These are phyloP conservation scores for Ormyrus nitidulus DNA, from an alignment of 2,888 invertebrate genomes.

Conservation along the genomic window DNA sequence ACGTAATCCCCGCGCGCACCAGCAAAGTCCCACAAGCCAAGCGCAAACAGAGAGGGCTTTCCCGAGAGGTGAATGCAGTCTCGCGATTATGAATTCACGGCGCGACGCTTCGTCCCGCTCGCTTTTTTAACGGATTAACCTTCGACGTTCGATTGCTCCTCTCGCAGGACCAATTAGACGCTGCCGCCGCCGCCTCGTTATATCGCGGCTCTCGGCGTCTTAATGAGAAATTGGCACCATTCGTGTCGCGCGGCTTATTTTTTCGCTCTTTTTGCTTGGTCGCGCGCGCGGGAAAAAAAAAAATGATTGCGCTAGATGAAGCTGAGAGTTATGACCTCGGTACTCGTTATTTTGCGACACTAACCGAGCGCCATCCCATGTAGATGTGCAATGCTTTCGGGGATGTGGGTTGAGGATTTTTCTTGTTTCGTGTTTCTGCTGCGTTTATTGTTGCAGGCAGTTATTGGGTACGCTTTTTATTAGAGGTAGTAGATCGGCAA, in stretches of 20 bases:
- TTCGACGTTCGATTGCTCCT: slow-evolving; percentile 32
- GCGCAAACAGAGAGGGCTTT: background rate
- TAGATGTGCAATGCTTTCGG: too few relatives aligned
- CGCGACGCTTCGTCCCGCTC: slow-evolving; percentile 13
- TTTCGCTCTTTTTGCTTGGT: background rate
- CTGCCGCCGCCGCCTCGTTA: background rate
- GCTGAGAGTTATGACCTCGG: too few relatives aligned
- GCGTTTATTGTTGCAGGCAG: too few relatives aligned
- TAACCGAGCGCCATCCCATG: too few relatives aligned
- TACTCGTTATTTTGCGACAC: too few relatives aligned
- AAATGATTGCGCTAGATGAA: slow-evolving; percentile 27
- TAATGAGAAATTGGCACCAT: slow-evolving; percentile 47
- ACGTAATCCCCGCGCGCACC: too few relatives aligned
- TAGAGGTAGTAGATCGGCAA: too few relatives aligned
- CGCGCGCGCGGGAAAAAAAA: background rate
- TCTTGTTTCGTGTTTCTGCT: too few relatives aligned
- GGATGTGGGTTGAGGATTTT: too few relatives aligned
- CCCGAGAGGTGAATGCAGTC: background rate
- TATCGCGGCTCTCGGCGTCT: slow-evolving; percentile 18
- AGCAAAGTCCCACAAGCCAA: too few relatives aligned
- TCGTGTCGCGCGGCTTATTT: slow-evolving; percentile 12
- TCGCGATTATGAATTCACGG: slow-evolving; percentile 8
- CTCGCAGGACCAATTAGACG: slow-evolving; percentile 48
- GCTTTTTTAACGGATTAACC: slow-evolving; percentile 36
- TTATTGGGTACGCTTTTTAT: too few relatives aligned